Conservation (phyloP, 2,113 vertebrate genomes). For the Psephotus haematonotus region DNA sequence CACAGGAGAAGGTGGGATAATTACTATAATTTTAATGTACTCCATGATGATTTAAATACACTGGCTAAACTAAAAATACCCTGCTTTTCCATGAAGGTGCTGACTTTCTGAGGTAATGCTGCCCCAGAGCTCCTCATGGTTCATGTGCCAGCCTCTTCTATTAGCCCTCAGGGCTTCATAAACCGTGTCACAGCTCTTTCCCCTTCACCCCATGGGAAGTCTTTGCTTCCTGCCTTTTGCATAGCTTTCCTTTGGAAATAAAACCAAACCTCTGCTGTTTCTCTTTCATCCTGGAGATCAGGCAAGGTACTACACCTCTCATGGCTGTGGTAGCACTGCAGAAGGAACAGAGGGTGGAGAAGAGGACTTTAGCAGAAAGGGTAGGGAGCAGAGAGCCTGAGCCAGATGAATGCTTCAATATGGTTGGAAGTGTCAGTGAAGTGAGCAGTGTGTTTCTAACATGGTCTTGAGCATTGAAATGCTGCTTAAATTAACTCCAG, state of each 20-base stretch:
- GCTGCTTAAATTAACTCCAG: conserved; percentile 42
- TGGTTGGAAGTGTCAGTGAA: conserved; percentile 42
- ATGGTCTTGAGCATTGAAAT: conserved; percentile 9
- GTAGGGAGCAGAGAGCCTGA: not conserved
- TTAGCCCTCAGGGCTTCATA: not conserved
- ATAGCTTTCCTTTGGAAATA: not conserved
- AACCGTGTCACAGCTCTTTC: not conserved
- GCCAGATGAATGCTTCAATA: conserved; percentile 38
- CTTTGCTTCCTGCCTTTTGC: not conserved
- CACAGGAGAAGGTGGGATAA: conserved; percentile 67
- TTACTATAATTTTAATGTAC: conserved; percentile 67
- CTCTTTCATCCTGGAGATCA: not conserved
- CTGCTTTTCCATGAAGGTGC: not conserved
- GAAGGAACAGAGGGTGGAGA: not conserved
- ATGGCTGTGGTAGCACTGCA: not conserved
- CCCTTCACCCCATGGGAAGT: not conserved
- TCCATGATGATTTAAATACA: conserved; percentile 55
- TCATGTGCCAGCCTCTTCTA: not conserved
- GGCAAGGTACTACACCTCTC: not conserved
- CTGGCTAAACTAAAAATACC: conserved; percentile 65
- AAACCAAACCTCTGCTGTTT: not conserved
- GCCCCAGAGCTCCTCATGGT: conserved; percentile 19
- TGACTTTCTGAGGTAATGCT: conserved; percentile 53
- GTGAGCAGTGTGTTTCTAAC: conserved; percentile 24
- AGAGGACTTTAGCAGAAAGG: not conserved